A percentile compares a stretch with the other conserved stretches of the same genome.
phyloP scores from a whole-genome alignment of 2,888 invertebrate genomes.

The Drosophila aldrichi region DNA sequence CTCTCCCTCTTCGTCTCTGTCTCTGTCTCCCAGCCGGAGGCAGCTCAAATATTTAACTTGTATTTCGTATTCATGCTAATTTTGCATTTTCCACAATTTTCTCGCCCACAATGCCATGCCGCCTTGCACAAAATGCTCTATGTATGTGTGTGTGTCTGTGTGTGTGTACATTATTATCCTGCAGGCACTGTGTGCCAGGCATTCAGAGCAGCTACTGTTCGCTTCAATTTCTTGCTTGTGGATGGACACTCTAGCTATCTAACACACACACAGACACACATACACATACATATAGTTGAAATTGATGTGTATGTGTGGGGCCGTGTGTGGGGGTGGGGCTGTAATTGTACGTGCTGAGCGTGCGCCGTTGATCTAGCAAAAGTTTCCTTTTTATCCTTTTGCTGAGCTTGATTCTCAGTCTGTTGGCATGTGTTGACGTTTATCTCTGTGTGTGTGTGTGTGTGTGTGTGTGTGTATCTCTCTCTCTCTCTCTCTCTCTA shows the following conservation, averaged over 20 bases:
- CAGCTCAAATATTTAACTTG: constrained; percentile 80
- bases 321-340: constrained; percentile 12
- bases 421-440: constrained; percentile 59
- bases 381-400: constrained; percentile 58
- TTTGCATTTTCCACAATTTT: constrained; percentile 81
- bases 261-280: constrained; percentile 46
- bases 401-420: constrained; percentile 42
- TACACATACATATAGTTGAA: constrained; percentile 40
- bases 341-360: constrained; percentile 76
- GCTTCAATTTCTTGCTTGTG: constrained; percentile 52
- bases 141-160: not conserved
- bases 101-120: constrained; percentile 47
- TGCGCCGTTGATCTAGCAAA: constrained; percentile 71
- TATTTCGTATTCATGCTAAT: constrained; percentile 80
- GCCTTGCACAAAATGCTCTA: constrained; percentile 39
- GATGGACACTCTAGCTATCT: constrained; percentile 49
- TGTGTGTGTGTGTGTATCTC: constrained; percentile 25
- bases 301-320: constrained; percentile 39
- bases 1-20: not conserved
- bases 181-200: constrained; percentile 45
- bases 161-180: constrained; percentile 53
- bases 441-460: constrained; percentile 25
- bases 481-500: not conserved
- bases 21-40: constrained; percentile 19
- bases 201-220: constrained; percentile 30